Conservation (phyloP, 2,797 vertebrate genomes). For the Fratercula arctica region DNA sequence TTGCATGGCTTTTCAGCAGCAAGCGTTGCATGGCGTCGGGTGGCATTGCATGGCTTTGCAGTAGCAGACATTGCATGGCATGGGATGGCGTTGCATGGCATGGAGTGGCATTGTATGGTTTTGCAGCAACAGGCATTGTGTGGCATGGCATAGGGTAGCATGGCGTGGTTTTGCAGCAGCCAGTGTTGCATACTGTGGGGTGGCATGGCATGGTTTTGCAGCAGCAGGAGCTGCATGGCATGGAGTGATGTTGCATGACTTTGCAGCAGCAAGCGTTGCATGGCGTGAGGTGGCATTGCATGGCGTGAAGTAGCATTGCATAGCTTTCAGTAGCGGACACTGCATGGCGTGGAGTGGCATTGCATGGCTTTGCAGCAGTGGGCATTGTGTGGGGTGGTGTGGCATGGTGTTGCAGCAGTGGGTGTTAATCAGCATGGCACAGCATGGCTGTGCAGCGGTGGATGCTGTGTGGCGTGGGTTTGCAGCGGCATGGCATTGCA, state of each 20-base stretch:
- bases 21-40: too few relatives aligned
- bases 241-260: neutral
- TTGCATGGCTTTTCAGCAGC: too few relatives aligned
- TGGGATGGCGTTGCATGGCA: neutral
- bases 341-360: too few relatives aligned
- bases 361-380: too few relatives aligned
- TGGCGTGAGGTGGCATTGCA: neutral
- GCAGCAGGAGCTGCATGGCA: fast-evolving
- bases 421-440: neutral
- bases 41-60: too few relatives aligned
- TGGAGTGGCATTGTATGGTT: neutral
- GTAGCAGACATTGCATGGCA: too few relatives aligned
- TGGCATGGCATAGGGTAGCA: too few relatives aligned
- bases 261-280: too few relatives aligned
- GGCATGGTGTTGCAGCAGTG: neutral
- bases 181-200: neutral
- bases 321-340: too few relatives aligned
- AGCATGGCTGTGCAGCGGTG: neutral
- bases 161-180: neutral
- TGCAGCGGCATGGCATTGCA: neutral
- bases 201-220: neutral
- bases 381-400: neutral
- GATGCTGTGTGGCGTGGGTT: too few relatives aligned
- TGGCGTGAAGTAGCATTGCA: neutral
- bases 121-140: neutral